phyloP scores from a whole-genome alignment of 2,888 invertebrate genomes.

The Phoenoteleia sp. region DNA sequence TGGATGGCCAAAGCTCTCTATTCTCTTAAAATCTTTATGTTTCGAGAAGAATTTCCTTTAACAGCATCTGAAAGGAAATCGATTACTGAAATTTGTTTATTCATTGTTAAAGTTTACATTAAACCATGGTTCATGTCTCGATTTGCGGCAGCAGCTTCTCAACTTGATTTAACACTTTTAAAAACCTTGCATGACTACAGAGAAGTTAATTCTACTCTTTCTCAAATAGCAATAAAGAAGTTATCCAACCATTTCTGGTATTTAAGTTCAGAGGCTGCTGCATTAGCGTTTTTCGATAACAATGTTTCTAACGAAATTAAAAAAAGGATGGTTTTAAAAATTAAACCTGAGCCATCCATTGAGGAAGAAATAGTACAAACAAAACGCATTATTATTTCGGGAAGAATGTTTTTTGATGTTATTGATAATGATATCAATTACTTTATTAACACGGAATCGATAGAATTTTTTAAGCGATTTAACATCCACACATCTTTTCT shows the following conservation, averaged over 20 bases:
- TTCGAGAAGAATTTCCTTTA: no score
- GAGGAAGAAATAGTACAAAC: neutral
- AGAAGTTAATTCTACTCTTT: conserved; percentile 32
- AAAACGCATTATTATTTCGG: conserved; percentile 26
- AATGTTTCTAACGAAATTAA: conserved; percentile 18
- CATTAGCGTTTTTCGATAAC: conserved; percentile 44
- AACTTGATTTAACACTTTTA: conserved; percentile 64
- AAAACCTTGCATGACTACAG: conserved; percentile 43
- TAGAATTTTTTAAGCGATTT: conserved; percentile 46
- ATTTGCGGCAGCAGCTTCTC: conserved; percentile 61
- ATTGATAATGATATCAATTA: conserved; percentile 18
- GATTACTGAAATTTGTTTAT: no score
- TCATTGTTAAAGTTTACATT: no score
- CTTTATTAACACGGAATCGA: conserved; percentile 41
- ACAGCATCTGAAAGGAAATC: no score
- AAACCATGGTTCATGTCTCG: no score
- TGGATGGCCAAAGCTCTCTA: conserved; percentile 77
- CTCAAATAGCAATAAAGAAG: conserved; percentile 24
- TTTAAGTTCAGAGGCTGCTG: conserved; percentile 50
- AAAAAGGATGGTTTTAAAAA: conserved; percentile 39
- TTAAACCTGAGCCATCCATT: conserved; percentile 14
- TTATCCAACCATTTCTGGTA: conserved; percentile 64
- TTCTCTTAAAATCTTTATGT: conserved; percentile 55
- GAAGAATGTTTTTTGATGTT: conserved; percentile 5
- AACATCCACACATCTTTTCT: conserved; percentile 42